Conservation (phyloP, 2,888 invertebrate genomes). For the Sialis lutaria region DNA sequence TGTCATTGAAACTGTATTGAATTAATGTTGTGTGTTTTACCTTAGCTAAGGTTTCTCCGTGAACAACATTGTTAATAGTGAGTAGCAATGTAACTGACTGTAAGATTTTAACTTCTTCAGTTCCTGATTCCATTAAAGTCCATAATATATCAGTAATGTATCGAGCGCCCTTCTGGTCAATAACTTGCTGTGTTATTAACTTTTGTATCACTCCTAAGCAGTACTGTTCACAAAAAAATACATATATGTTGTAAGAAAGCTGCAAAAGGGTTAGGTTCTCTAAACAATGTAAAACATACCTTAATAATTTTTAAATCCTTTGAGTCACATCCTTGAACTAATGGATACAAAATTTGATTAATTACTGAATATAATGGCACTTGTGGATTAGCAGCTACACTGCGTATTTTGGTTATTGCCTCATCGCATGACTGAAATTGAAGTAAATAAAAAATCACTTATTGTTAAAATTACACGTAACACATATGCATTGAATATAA, state of each 20-base stretch:
- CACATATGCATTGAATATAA: background rate
- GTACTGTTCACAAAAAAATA: slow-evolving; percentile 37
- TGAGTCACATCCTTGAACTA: slow-evolving; percentile 95
- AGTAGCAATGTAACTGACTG: slow-evolving; percentile 89
- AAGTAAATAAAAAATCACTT: slow-evolving; percentile 6
- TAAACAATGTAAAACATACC: slow-evolving; percentile 29
- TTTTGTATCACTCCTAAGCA: slow-evolving; percentile 88
- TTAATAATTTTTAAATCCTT: slow-evolving; percentile 91
- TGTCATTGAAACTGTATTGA: background rate
- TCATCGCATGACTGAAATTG: slow-evolving; percentile 81
- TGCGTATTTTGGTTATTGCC: slow-evolving; percentile 75
- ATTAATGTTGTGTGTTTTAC: slow-evolving; percentile 31
- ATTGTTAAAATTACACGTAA: background rate
- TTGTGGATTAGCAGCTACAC: slow-evolving; percentile 57
- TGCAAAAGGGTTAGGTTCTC: background rate
- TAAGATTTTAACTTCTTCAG: slow-evolving; percentile 88
- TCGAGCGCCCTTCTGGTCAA: slow-evolving; percentile 81
- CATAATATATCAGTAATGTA: slow-evolving; percentile 88
- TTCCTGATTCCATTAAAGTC: slow-evolving; percentile 83
- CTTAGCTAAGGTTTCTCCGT: slow-evolving; percentile 86
- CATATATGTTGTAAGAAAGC: too few relatives aligned
- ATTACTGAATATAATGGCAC: slow-evolving; percentile 76
- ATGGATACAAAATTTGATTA: slow-evolving; percentile 86
- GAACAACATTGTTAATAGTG: slow-evolving; percentile 89
- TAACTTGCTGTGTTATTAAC: slow-evolving; percentile 75